Base-by-base conservation (phyloP, 2,888 invertebrate species). In the Drosophila conformis region DNA sequence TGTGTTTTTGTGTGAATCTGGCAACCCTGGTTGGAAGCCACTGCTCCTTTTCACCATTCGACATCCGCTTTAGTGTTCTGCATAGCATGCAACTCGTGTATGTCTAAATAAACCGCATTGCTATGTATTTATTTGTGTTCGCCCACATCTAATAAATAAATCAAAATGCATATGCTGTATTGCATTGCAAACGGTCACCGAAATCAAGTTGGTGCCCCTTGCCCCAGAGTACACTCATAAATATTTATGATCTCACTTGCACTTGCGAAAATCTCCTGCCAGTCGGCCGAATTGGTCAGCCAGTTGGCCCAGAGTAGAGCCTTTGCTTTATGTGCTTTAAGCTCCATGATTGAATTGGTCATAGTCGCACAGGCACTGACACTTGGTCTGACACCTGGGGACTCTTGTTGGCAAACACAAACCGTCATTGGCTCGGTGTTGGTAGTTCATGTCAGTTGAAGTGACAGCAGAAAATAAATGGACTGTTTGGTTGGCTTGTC, bases 111-210 rank as follows among this genome's bases (percentile, higher is more conserved):
- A 81, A 81, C 56, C 65, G 59, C 64, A 71, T 68, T 64, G 60
- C 56, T 57, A 67, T 68, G 51, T 49, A 60, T 83, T 67, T 59
- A 71, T 77, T 70, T 75, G 54, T 53, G 48, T 64, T 48, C 51
- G 53, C 60, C 64, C 62, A 76, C 75, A 68, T 81, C 70, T 75
- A 62, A 80, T 82, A 83, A 81, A 88, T 87, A 68, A 79, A 79
- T 81, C 73, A 70, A 78, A 76, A 74, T 74, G 71, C 66, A 77
- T 62, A 66, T 69, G 70, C 46, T 57, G 42, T n/a, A 29, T 61
- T 49, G 52, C 54, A 56, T 18, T 38, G 48, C 48, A 49, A 33
- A 10, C 35, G 66, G n/a, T 46, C 40, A 54, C 40, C 15, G 15
- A 29, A 54, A 38, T 61, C 40, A 46, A 52, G 54, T 49, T 35